Conservation (phyloP, 1,140 invertebrate species). For the Grapholita molesta region DNA sequence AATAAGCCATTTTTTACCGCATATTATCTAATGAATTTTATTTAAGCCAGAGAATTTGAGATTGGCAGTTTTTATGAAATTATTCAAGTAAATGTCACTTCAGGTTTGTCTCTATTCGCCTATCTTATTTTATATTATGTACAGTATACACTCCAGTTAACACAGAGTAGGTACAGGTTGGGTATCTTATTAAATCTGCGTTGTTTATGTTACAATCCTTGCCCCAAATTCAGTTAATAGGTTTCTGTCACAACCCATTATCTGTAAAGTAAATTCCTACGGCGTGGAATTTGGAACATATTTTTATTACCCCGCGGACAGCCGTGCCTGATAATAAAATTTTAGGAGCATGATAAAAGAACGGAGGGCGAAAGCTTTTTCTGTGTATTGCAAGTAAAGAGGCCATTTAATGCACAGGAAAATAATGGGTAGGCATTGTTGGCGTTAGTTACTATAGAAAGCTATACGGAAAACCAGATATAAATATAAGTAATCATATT, state of each 20-base stretch:
- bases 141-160: no score
- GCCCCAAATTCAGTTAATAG: not conserved
- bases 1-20: no score
- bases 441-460: not conserved
- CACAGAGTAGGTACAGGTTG: not conserved
- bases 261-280: not conserved
- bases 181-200: not conserved
- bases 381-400: not conserved
- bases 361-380: not conserved
- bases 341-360: constrained; percentile 12
- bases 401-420: not conserved
- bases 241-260: not conserved
- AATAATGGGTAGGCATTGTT: not conserved
- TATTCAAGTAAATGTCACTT: no score
- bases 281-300: constrained; percentile 1
- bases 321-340: constrained; percentile 1
- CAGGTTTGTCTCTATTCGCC: no score
- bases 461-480: no score
- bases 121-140: no score
- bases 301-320: constrained; percentile 7
- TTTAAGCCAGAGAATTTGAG: no score
- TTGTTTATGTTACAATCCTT: not conserved
- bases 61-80: no score
- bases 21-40: no score
- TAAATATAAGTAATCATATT: no score